phyloP scores from a whole-genome alignment of 2,888 invertebrate species.

The Stenotaenia linearis region DNA sequence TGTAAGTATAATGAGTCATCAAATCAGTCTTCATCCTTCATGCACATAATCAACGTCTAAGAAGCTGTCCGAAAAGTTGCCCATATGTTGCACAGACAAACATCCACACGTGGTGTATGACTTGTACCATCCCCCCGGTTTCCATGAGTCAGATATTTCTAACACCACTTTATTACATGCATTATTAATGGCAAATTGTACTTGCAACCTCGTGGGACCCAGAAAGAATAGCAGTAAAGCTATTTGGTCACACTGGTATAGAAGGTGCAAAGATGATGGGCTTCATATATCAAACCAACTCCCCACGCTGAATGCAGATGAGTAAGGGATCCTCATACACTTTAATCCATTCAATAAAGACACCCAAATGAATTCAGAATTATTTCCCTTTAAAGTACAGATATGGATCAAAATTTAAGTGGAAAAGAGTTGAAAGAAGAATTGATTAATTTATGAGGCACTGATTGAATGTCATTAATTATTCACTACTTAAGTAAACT shows the following conservation, averaged over 20 bases:
- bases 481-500: neutral
- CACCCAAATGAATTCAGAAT: conserved; percentile 7
- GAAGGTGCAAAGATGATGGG: conserved; percentile 12
- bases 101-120: neutral
- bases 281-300: conserved; percentile 17
- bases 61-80: neutral
- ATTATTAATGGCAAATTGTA: conserved; percentile 26
- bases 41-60: neutral
- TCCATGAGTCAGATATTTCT: conserved; percentile 21
- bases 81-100: neutral
- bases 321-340: conserved; percentile 2
- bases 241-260: conserved; percentile 5
- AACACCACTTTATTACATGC: conserved; percentile 26
- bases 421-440: neutral
- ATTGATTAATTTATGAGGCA: neutral
- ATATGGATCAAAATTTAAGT: neutral
- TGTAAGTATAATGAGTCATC: neutral
- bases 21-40: neutral
- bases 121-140: neutral
- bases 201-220: conserved; percentile 8
- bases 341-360: conserved; percentile 17
- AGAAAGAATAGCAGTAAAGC: conserved; percentile 23
- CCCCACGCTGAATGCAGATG: conserved; percentile 1
- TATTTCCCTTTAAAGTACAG: neutral
- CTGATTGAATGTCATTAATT: neutral